Percentiles rank a stretch among this genome's conserved stretches.
Conservation (phyloP, 1,140 invertebrate genomes). For the Drosophila saltans region DNA sequence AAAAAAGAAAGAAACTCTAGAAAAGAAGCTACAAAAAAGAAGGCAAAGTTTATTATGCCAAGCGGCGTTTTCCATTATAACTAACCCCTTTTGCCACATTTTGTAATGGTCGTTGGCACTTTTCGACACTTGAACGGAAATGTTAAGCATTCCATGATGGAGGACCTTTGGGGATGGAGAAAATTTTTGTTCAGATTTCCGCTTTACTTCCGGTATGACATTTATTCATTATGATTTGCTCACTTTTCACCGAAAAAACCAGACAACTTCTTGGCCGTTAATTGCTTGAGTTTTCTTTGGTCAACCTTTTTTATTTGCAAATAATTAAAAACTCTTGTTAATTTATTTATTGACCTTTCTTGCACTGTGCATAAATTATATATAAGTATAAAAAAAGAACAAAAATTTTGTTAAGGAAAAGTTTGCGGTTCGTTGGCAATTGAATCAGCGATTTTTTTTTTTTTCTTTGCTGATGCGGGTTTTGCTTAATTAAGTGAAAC, state of each 20-base stretch:
- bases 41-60: slow-evolving; percentile 72
- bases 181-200: slow-evolving; percentile 61
- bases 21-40: slow-evolving; percentile 14
- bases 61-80: slow-evolving; percentile 68
- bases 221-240: slow-evolving; percentile 82
- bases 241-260: slow-evolving; percentile 49
- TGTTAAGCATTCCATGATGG: slow-evolving; percentile 47
- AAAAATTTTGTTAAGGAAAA: slow-evolving; percentile 22
- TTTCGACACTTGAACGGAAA: slow-evolving; percentile 62
- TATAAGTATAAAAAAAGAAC: not conserved
- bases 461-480: slow-evolving; percentile 56
- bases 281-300: slow-evolving; percentile 57
- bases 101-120: slow-evolving; percentile 40
- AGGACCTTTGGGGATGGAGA: slow-evolving; percentile 16
- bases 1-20: not conserved
- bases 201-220: slow-evolving; percentile 75
- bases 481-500: slow-evolving; percentile 61
- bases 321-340: slow-evolving; percentile 76
- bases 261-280: slow-evolving; percentile 51
- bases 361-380: slow-evolving; percentile 2
- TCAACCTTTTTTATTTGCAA: slow-evolving; percentile 67
- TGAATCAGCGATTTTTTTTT: slow-evolving; percentile 64
- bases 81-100: slow-evolving; percentile 30
- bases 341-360: slow-evolving; percentile 70
- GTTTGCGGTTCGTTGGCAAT: slow-evolving; percentile 47